phyloP scores from a whole-genome alignment of 2,797 vertebrate species.

The Myotis pilosus region DNA sequence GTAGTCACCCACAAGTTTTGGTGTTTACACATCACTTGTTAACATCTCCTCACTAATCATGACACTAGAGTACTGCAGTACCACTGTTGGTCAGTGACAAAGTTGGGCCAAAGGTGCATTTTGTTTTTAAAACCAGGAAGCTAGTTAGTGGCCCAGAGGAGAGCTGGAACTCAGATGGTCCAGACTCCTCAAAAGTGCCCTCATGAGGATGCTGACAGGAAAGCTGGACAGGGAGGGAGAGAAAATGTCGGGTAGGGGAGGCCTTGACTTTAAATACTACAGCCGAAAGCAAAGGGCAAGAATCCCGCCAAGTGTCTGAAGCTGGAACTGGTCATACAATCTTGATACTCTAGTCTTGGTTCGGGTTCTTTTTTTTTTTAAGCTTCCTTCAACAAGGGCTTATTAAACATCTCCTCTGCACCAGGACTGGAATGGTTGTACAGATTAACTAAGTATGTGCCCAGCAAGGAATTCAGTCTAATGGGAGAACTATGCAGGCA shows the following conservation, averaged over 20 bases:
- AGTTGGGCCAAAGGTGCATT: background rate
- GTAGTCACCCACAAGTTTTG: background rate
- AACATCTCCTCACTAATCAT: background rate
- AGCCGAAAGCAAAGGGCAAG: background rate
- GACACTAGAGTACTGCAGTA: background rate
- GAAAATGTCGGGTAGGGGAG: background rate
- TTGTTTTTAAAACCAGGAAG: background rate
- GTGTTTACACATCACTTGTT: constrained; percentile 7
- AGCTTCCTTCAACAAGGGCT: constrained; percentile 26
- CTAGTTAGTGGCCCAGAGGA: background rate
- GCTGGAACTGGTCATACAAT: background rate
- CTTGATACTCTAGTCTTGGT: background rate
- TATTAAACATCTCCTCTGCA: background rate
- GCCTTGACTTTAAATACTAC: background rate
- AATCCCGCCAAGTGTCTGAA: background rate
- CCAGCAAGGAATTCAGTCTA: background rate
- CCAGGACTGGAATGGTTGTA: background rate
- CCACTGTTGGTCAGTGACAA: background rate
- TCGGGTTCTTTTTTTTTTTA: background rate
- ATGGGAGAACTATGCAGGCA: background rate
- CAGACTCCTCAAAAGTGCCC: background rate
- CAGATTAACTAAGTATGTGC: background rate
- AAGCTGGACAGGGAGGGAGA: background rate
- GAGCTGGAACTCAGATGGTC: background rate
- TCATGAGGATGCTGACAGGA: background rate